Evolutionary conservation across 1,140 invertebrate genomes (phyloP).

Genomic region (Diploscapter pachys): DNA sequence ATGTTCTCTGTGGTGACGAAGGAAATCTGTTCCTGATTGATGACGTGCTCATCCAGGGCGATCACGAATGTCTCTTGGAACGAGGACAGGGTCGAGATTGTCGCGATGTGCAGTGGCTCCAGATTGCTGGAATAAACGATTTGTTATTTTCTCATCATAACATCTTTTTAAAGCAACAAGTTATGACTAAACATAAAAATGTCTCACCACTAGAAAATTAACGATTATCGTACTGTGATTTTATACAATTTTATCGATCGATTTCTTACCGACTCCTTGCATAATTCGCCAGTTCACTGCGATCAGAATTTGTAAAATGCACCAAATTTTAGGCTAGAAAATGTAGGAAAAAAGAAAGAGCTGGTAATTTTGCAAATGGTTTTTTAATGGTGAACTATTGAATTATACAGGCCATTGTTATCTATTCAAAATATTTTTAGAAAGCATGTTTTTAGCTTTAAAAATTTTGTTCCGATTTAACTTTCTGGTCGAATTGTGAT

Average conservation of each 20-base stretch:
- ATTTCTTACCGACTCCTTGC: too few relatives aligned
- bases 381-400: not conserved
- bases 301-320: too few relatives aligned
- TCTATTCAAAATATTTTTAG: not conserved
- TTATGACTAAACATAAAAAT: not conserved
- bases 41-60: slow-evolving; percentile 19
- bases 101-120: slow-evolving; percentile 10
- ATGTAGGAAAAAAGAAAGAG: too few relatives aligned
- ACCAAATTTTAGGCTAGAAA: too few relatives aligned
- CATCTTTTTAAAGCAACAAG: not conserved
- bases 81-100: slow-evolving; percentile 23
- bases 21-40: slow-evolving; percentile 6
- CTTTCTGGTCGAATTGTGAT: not conserved
- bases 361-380: too few relatives aligned
- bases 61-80: slow-evolving; percentile 36
- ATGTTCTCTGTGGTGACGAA: too few relatives aligned
- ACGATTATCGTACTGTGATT: not conserved
- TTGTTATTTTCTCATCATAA: not conserved
- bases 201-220: not conserved
- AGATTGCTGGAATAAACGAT: slow-evolving; percentile 20
- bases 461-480: not conserved
- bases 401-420: not conserved
- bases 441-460: not conserved
- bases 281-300: too few relatives aligned
- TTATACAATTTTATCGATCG: too few relatives aligned